Percentiles rank a stretch among this genome's conserved stretches.
phyloP scores from a whole-genome alignment of 2,797 vertebrate genomes.

The Ctenochaetus hawaiiensis region DNA sequence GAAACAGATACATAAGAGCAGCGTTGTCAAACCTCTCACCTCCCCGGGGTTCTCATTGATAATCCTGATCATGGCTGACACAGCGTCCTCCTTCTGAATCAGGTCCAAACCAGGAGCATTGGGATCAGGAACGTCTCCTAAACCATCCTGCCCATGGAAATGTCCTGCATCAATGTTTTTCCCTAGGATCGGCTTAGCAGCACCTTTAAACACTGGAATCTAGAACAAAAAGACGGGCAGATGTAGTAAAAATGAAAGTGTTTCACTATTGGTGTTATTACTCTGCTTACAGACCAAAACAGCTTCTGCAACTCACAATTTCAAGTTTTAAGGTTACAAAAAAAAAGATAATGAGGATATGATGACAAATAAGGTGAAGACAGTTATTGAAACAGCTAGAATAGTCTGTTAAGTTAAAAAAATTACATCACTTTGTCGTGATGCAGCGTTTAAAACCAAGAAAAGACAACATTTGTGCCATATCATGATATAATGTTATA shows the following conservation, averaged over 20 bases:
- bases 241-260: background rate
- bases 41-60: conserved; percentile 81
- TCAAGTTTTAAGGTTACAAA: background rate
- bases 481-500: no score
- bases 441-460: no score
- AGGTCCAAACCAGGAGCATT: conserved; percentile 76
- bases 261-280: background rate
- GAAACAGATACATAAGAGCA: background rate
- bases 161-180: conserved; percentile 45
- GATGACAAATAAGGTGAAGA: no score
- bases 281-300: background rate
- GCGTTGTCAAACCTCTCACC: conserved; percentile 59
- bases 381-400: no score
- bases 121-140: conserved; percentile 85
- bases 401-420: no score
- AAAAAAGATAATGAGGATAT: background rate
- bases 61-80: conserved; percentile 85
- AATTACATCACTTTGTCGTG: no score
- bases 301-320: background rate
- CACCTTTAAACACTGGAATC: conserved; percentile 87
- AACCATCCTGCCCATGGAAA: conserved; percentile 85
- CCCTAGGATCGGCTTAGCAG: conserved; percentile 76
- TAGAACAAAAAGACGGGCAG: conserved; percentile 31
- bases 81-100: conserved; percentile 79
- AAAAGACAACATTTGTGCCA: no score